Conservation (phyloP, 1,140 invertebrate species). For the Magallana angulata region DNA sequence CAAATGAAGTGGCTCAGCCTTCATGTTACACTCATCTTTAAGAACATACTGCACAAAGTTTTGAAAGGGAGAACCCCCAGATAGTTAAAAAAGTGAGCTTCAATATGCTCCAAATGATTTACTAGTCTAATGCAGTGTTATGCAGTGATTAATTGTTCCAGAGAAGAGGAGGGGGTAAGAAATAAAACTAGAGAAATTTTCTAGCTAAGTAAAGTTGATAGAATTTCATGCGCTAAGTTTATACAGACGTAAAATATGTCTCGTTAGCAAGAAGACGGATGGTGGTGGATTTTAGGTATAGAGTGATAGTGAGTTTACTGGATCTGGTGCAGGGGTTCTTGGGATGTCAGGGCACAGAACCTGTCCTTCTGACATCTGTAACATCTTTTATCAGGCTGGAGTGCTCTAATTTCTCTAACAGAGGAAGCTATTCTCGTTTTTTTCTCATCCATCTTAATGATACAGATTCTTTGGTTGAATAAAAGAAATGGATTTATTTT, state of each 20-base stretch:
- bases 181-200: constrained; percentile 30
- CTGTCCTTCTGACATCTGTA: constrained; percentile 25
- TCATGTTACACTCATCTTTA: constrained; percentile 17
- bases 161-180: background rate
- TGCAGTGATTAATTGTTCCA: constrained; percentile 2
- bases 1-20: constrained; percentile 21
- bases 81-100: background rate
- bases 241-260: constrained; percentile 29
- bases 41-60: constrained; percentile 13
- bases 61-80: constrained; percentile 32
- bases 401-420: constrained; percentile 30
- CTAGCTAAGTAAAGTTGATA: constrained; percentile 16
- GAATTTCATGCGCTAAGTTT: constrained; percentile 26
- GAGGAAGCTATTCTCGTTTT: constrained; percentile 21
- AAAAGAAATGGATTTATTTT: constrained; percentile 29
- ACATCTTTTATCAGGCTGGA: constrained; percentile 24
- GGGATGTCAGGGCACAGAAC: background rate
- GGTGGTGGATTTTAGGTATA: background rate
- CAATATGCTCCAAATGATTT: constrained; percentile 14
- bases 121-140: background rate
- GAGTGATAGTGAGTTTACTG: constrained; percentile 3
- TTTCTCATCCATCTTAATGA: constrained; percentile 34
- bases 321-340: background rate
- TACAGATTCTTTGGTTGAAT: constrained; percentile 4
- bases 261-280: constrained; percentile 20